Conservation (phyloP, 2,113 vertebrate genomes). For the Corythaixoides concolor region DNA sequence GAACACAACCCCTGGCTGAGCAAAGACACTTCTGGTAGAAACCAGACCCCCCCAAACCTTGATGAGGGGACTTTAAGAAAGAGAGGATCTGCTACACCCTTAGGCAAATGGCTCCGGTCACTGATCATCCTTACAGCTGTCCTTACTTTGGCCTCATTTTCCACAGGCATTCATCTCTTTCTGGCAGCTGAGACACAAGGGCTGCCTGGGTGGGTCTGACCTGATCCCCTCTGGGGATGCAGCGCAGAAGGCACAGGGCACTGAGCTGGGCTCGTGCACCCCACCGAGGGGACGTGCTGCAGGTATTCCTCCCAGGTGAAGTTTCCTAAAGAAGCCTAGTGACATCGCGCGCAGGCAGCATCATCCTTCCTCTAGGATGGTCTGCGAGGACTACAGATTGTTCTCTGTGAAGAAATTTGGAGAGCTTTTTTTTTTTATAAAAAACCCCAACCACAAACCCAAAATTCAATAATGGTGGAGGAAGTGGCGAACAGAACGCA, state of each 20-base stretch:
- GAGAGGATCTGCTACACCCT: not conserved
- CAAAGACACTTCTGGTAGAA: not conserved
- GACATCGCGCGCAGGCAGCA: not conserved
- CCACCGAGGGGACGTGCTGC: not conserved
- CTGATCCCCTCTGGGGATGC: not conserved
- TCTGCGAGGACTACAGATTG: not conserved
- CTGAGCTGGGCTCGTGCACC: fast-evolving
- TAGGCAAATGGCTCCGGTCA: not conserved
- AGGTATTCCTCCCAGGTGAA: not conserved
- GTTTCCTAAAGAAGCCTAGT: not conserved
- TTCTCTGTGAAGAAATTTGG: not conserved
- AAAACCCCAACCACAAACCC: not conserved
- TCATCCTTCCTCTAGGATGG: too few species aligned
- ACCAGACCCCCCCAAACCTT: not conserved
- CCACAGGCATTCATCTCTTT: not conserved
- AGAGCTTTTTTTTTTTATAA: not conserved
- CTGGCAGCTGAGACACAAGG: not conserved
- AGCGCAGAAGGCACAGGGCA: not conserved
- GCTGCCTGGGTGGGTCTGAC: not conserved
- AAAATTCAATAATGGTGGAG: fast-evolving
- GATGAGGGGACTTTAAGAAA: not conserved
- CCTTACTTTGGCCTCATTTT: not conserved
- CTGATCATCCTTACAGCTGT: not conserved
- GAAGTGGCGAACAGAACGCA: not conserved
- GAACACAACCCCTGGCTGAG: not conserved